These are phyloP conservation scores for Fistularia commersonii DNA, from an alignment of 2,797 vertebrate species.

Conservation along the genomic window DNA sequence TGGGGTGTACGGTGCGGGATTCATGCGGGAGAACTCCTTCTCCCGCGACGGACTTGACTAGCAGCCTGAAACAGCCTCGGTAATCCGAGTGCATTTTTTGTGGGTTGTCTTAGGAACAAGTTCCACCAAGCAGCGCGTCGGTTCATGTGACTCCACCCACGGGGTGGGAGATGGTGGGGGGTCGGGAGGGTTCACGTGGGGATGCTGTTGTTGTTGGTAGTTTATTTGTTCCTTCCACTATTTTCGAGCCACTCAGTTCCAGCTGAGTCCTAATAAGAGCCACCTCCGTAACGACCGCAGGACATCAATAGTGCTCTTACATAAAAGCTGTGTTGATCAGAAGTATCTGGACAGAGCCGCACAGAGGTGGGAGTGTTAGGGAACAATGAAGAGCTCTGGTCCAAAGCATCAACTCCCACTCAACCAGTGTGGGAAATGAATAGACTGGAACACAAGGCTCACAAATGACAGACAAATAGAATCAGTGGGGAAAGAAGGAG, in stretches of 20 bases:
- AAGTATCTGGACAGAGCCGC: constrained; percentile 23
- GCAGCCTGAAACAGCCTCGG: constrained; percentile 4
- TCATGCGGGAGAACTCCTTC: neutral
- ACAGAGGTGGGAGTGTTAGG: constrained; percentile 25
- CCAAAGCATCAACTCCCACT: constrained; percentile 44
- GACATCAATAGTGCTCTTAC: neutral
- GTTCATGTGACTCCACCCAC: constrained; percentile 52
- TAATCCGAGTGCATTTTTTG: constrained; percentile 36
- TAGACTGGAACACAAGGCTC: constrained; percentile 32
- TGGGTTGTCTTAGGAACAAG: constrained; percentile 54
- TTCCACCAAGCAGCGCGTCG: constrained; percentile 12
- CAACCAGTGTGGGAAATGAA: constrained; percentile 41
- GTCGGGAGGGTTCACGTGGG: neutral
- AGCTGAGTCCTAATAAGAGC: too few relatives aligned
- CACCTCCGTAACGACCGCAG: neutral
- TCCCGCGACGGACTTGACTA: neutral
- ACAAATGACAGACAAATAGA: constrained; percentile 25
- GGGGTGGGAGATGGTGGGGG: neutral
- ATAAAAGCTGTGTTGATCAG: constrained; percentile 24
- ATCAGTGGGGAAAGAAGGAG: constrained; percentile 3
- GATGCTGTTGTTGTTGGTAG: too few relatives aligned
- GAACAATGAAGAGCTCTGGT: constrained; percentile 32
- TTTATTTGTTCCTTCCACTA: too few relatives aligned
- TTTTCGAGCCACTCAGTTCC: too few relatives aligned
- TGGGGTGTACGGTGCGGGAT: neutral